A percentile compares a stretch with the other conserved stretches of the same genome.
phyloP scores from a whole-genome alignment of 2,797 vertebrate species.

The Myotis findleyi region DNA sequence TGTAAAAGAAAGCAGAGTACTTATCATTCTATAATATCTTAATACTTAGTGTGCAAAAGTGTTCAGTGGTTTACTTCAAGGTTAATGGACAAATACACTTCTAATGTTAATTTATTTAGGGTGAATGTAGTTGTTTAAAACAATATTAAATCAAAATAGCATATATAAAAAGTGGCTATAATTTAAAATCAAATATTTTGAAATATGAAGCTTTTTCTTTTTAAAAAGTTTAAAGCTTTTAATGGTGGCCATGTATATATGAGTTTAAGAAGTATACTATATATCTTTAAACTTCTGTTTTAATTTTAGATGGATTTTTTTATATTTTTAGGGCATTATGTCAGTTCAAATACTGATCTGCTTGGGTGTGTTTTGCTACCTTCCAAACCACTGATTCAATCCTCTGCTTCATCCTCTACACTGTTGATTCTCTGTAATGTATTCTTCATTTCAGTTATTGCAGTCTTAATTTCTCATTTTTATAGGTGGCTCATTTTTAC shows the following conservation, averaged over 20 bases:
- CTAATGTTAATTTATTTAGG: not conserved
- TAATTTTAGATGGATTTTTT: not conserved
- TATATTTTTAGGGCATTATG: not conserved
- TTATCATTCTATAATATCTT: not conserved
- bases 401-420: not conserved
- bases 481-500: not conserved
- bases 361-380: not conserved
- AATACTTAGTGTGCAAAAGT: not conserved
- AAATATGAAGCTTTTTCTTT: not conserved
- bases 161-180: not conserved
- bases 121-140: not conserved
- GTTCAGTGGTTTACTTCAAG: not conserved
- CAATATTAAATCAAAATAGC: not conserved
- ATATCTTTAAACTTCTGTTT: conserved; percentile 1
- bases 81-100: not conserved
- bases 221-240: conserved; percentile 34
- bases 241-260: not conserved
- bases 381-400: not conserved
- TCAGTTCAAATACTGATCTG: not conserved
- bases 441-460: not conserved
- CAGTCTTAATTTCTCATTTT: not conserved
- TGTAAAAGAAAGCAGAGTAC: conserved; percentile 26
- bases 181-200: not conserved
- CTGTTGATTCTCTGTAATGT: not conserved
- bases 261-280: conserved; percentile 3